Percentiles rank a stretch among this genome's conserved stretches.
These are phyloP conservation scores for Macrosiphum euphorbiae DNA, from an alignment of 2,888 invertebrate genomes.

Conservation along the genomic window DNA sequence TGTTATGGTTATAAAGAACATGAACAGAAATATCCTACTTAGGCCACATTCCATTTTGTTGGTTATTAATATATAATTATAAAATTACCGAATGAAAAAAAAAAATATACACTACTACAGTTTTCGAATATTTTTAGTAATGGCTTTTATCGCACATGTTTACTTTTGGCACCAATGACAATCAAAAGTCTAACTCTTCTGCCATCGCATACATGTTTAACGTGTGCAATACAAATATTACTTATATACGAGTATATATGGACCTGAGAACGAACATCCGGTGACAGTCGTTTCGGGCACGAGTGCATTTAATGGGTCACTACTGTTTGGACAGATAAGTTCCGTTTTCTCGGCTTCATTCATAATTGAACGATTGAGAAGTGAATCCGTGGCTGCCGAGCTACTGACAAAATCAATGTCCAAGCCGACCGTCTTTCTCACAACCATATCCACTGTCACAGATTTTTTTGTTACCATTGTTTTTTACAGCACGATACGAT, in stretches of 20 bases:
- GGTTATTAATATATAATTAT: background rate
- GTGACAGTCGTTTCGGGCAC: background rate
- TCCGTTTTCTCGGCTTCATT: background rate
- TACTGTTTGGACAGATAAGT: background rate
- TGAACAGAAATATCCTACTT: background rate
- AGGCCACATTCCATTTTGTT: background rate
- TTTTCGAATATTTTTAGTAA: background rate
- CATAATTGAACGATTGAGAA: background rate
- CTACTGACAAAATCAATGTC: background rate
- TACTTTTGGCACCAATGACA: background rate
- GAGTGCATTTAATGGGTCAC: background rate
- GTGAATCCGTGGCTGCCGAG: background rate
- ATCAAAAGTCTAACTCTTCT: background rate
- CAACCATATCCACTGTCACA: background rate
- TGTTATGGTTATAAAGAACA: background rate
- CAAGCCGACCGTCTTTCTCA: background rate
- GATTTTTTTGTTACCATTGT: background rate
- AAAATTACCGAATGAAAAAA: background rate
- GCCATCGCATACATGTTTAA: slow-evolving; percentile 28
- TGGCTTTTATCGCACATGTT: background rate
- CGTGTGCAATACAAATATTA: background rate
- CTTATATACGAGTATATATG: background rate
- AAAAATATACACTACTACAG: background rate
- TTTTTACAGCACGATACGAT: background rate
- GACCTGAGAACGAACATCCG: background rate